A percentile compares a stretch with the other conserved stretches of the same genome.
phyloP scores from a whole-genome alignment of 2,888 invertebrate genomes.

The Mycogona germanica region DNA sequence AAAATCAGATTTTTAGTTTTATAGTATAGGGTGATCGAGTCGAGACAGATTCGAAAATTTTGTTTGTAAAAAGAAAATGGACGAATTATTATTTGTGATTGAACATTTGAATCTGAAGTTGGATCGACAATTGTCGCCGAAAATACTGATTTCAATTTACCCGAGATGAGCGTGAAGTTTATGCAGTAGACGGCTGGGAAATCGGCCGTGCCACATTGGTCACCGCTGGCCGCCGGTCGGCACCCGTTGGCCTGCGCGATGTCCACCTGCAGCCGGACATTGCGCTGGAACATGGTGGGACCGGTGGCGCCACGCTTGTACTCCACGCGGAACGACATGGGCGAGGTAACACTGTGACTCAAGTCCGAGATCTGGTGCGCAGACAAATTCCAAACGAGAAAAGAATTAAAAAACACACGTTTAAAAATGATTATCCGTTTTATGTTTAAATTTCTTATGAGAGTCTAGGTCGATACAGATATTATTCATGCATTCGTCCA shows the following conservation, averaged over 20 bases:
- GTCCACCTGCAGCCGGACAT: slow-evolving; percentile 76
- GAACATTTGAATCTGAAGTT: no score
- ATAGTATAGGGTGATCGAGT: no score
- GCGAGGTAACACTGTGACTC: slow-evolving; percentile 95
- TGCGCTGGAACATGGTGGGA: slow-evolving; percentile 91
- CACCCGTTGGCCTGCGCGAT: slow-evolving; percentile 40
- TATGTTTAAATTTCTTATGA: no score
- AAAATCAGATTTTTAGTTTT: no score
- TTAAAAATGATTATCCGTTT: background rate
- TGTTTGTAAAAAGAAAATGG: no score
- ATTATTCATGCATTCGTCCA: background rate
- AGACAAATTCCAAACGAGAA: background rate
- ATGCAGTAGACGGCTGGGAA: slow-evolving; percentile 58
- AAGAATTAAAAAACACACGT: background rate
- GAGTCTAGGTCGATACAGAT: background rate
- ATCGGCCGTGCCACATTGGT: slow-evolving; percentile 13
- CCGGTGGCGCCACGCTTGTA: slow-evolving; percentile 84
- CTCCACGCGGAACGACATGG: slow-evolving; percentile 95
- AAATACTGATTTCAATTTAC: slow-evolving; percentile 45
- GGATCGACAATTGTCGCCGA: no score
- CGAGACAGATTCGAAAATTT: no score
- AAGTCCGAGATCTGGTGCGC: slow-evolving; percentile 75
- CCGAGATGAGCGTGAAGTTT: slow-evolving; percentile 86
- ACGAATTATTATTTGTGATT: no score
- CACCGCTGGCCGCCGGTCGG: background rate